Evolutionary conservation across 2,113 vertebrate genomes (phyloP).

Genomic region (Gavia stellata): DNA sequence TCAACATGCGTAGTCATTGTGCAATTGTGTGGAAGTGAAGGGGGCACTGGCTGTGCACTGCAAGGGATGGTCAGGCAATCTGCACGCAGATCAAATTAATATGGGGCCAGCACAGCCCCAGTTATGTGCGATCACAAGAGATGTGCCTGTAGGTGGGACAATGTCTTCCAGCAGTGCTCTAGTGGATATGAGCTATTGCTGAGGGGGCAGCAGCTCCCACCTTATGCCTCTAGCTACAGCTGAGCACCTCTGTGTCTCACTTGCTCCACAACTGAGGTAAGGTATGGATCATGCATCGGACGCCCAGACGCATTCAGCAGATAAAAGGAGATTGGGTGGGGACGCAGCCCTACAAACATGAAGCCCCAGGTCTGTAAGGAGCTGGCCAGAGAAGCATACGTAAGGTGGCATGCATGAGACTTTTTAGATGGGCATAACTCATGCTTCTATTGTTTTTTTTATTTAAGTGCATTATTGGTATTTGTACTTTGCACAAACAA

Average conservation of each 20-base stretch:
- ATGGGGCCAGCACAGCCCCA: not conserved
- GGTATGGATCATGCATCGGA: accelerated
- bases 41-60: not conserved
- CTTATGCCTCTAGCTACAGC: not conserved
- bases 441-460: not conserved
- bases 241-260: not conserved
- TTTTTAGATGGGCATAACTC: not conserved
- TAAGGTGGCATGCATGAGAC: accelerated
- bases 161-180: not conserved
- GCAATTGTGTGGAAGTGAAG: not conserved
- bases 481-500: not conserved
- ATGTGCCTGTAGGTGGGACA: not conserved
- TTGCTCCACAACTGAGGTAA: not conserved
- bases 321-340: not conserved
- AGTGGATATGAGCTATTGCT: not conserved
- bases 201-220: not conserved
- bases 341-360: not conserved
- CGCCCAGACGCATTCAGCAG: not conserved
- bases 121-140: accelerated
- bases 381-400: not conserved
- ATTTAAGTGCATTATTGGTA: not conserved
- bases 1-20: accelerated
- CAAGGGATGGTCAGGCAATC: not conserved
- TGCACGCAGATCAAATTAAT: not conserved
- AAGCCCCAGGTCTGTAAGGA: not conserved